Evolutionary conservation across 2,113 vertebrate genomes (phyloP), one percentile per base, ranked within the genome.

Genomic region (Macquaria australasica): DNA sequence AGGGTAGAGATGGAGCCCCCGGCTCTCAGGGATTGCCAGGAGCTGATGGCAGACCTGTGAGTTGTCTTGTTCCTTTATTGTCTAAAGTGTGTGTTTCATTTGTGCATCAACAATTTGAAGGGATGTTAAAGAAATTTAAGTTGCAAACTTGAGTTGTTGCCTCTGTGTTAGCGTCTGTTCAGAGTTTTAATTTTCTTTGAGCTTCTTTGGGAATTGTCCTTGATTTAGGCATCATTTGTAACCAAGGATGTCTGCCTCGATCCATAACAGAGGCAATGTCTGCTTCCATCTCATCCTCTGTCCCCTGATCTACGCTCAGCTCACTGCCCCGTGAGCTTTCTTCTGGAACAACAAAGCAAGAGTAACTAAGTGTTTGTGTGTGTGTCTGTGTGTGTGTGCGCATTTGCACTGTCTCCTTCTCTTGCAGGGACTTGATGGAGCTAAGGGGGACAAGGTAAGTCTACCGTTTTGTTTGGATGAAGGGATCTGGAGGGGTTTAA

Each of bases 401-500:
- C 39, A 16, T 89, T 79, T 66, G 77, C 55, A 31, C 51, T 81
- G 15, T 79, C 75, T 89, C 93, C 77, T 81, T 90, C 87, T 93
- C 81, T 91, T 75, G 23, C 93, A 99, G 98, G 98, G 97, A 25
- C 87, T 93, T 91, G 97, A 95, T 45, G 98, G 98, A 14, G 88
- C 95, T 83, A 97, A 41, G 84, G 98, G 98, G 34, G 96, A 97
- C 94, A 98, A 98, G 97, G 98, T 98, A 95, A 96, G 97, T 94
- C 90, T 94, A 89, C 90, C 91, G 84, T 94, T 95, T 94, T 93
- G 88, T 92, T 92, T 92, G 77, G 90, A 89, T 93, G 92, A 93
- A 80, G 81, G 88, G 74, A 88, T 92, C 90, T 89, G 76, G 84
- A 91, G 89, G 91, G 88, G 74, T 90, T 91, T 89, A 74, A 85